Evolutionary conservation across 2,113 vertebrate genomes (phyloP).

Genomic region (Leucopsar rothschildi): DNA sequence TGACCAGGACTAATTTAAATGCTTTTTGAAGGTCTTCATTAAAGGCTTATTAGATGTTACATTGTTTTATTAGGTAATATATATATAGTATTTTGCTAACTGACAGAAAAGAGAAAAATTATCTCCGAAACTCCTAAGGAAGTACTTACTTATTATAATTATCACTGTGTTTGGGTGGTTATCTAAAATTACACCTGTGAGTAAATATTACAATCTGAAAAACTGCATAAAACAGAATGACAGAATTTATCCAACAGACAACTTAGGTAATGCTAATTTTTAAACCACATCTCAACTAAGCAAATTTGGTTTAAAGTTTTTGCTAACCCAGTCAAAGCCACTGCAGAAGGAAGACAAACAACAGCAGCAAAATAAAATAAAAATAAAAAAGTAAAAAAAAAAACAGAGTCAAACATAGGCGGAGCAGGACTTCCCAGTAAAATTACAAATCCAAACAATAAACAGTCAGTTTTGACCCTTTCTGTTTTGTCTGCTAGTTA

Average conservation of each 20-base stretch:
- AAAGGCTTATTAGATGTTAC: neutral
- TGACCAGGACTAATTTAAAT: neutral
- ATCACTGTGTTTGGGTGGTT: neutral
- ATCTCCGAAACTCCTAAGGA: neutral
- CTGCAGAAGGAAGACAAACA: neutral
- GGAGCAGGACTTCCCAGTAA: neutral
- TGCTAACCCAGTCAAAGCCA: neutral
- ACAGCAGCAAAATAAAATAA: neutral
- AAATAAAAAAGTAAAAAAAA: neutral
- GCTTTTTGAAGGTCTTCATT: neutral
- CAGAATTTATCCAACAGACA: neutral
- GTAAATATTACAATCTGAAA: neutral
- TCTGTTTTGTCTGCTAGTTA: neutral
- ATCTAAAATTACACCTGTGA: neutral
- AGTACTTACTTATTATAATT: neutral
- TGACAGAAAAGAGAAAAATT: neutral
- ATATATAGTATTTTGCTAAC: neutral
- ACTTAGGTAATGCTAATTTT: neutral
- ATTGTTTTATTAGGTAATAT: neutral
- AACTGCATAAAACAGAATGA: neutral
- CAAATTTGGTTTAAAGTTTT: neutral
- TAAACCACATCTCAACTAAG: neutral
- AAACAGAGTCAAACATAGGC: accelerated
- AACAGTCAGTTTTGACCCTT: neutral
- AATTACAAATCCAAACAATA: neutral